phyloP scores from a whole-genome alignment of 2,113 vertebrate species.

The Rhabdornis inornatus region DNA sequence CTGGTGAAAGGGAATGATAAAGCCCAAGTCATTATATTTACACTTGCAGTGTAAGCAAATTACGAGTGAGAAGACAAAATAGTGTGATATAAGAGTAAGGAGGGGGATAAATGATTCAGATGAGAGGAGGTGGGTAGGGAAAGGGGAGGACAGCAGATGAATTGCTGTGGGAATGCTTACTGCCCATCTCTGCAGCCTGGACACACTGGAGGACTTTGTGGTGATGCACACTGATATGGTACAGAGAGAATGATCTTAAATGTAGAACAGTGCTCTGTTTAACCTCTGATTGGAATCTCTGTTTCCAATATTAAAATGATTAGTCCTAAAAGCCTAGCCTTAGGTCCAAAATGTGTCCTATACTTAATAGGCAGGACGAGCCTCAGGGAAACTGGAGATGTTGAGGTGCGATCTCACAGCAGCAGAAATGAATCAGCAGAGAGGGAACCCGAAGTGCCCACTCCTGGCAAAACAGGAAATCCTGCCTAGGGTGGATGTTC shows the following conservation, averaged over 20 bases:
- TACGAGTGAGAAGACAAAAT: neutral
- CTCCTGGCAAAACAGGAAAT: neutral
- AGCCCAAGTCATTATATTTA: neutral
- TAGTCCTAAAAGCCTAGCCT: constrained; percentile 4
- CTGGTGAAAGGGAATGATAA: neutral
- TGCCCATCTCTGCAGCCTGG: neutral
- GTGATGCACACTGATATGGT: neutral
- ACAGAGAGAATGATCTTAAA: neutral
- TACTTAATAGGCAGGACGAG: neutral
- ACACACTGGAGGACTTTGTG: neutral
- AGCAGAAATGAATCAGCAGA: neutral
- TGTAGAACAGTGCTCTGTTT: neutral
- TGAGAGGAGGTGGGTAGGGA: neutral
- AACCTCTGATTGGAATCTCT: neutral
- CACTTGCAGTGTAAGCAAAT: neutral
- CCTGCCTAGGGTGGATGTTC: neutral
- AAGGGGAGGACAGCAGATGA: neutral
- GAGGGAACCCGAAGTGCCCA: neutral
- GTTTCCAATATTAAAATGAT: neutral
- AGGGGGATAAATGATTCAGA: neutral
- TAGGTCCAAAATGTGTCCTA: neutral
- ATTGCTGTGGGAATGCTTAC: neutral
- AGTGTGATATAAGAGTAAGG: neutral
- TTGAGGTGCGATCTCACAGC: neutral
- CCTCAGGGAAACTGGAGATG: neutral